Evolutionary conservation across 2,888 invertebrate species (phyloP), one percentile per base, ranked within the genome.

Genomic region (Acanthopleura granulata): DNA sequence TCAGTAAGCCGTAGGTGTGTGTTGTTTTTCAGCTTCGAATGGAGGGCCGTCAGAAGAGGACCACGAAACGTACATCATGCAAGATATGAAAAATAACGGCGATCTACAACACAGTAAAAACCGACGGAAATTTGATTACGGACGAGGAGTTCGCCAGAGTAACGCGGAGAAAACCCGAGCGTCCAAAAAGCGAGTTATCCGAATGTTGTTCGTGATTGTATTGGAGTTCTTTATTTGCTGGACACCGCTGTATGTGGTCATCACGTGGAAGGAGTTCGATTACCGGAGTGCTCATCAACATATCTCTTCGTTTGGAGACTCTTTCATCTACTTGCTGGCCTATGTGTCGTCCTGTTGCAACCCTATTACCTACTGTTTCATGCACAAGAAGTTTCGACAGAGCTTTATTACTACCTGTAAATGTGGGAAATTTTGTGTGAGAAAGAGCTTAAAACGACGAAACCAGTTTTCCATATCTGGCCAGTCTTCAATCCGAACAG

Each of bases 191-290:
- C 78, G 89, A 14, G 88, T 89, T 69, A 88, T 89, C 78, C 93
- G 95, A 84, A 97, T 97, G 97, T 92, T 97, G 66, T 95, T 96
- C 84, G 96, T 96, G 11, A 94, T 97, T n/a, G 96, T 97, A 12
- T 91, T 95, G 72, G 96, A 96, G 87, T 97, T 97, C 90, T 97
- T 97, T 91, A 93, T 96, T 18, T 97, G 96, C 89, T 97, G 97
- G 97, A 94, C 96, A 0, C 97, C 97, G 0, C 90, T 95, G 0
- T 95, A 95, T 85, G 93, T 95, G 16, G 92, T 96, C 80, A 95
- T 95, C 89, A 95, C 95, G 0, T 92, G 93, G 92, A 94, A 94
- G 82, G 92, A 95, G 25, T 95, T 95, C 89, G 93, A 94, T 83
- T 94, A 94, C 0, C 92, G 93, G 18, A 92, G 93, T 78, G 92